Base-by-base conservation (phyloP, 92 coral and sea anemone genomes). In the Heliopora coerulea region DNA sequence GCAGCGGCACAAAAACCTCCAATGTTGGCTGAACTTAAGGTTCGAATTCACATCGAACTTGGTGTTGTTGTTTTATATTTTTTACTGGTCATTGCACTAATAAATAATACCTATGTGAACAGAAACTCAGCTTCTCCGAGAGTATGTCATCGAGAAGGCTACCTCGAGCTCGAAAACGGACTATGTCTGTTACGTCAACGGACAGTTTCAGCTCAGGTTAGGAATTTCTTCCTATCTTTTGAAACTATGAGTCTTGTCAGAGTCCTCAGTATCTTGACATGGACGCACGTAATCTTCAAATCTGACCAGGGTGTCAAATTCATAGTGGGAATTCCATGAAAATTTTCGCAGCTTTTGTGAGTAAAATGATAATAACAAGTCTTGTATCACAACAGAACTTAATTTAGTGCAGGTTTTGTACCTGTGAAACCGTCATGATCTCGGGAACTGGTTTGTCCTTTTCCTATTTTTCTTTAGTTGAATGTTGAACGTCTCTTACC, bases 1-100 rank as follows among this genome's bases (percentile, higher is more conserved):
- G 99, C 99, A 81, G 99, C 99, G 42, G 99, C 99, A 21, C 99
- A 95, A 81, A 90, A 89, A 68, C 99, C 99, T 66, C 99, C 99
- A 78, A 86, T 83, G 85, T 85, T 95, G 52, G 62, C 82, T 82
- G 96, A 96, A 48, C 68, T 95, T 63, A 96, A 95, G 99, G 99
- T 95, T 83, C 62, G 61, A 62, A n/a, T 46, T 46, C 14, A 10
- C 10, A n/a, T 15, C n/a, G n/a, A 46, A 2, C 52, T 46, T 46
- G 52, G 7, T 46, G 15, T 46, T 46, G n/a, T 46, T 46, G 52
- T 46, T 46, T 9, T 1, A 1, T 8, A 46, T 46, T 46, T 46
- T 46, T 46, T 46, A 2, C 15, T 46, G 14, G 52, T 15, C 52
- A 46, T 46, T 46, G 52, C n/a, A 46, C 52, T 46, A 46, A 46